Evolutionary conservation across 2,113 vertebrate species (phyloP).

Genomic region (Ceratotherium simum): DNA sequence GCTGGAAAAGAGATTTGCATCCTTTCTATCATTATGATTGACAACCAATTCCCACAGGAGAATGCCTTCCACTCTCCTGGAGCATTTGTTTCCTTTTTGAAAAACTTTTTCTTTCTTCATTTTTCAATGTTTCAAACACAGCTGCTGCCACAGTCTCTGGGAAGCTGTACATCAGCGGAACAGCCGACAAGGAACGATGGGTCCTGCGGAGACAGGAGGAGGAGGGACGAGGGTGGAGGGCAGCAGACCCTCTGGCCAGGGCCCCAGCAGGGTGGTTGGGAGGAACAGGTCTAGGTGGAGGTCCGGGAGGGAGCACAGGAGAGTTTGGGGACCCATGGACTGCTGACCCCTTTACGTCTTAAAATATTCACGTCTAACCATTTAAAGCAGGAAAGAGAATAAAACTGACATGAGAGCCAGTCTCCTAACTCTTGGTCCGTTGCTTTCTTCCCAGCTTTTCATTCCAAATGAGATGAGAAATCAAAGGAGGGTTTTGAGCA

Average conservation of each 20-base stretch:
- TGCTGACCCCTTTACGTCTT: not conserved
- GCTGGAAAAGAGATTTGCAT: not conserved
- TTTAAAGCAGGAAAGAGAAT: too few relatives aligned
- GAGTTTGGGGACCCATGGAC: not conserved
- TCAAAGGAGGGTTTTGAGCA: not conserved
- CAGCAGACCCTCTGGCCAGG: not conserved
- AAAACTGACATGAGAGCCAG: not conserved
- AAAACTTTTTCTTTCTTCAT: not conserved
- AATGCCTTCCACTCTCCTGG: not conserved
- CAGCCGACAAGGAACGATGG: accelerated
- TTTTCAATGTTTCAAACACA: not conserved
- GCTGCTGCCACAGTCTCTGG: not conserved
- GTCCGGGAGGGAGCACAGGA: not conserved
- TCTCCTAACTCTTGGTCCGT: not conserved
- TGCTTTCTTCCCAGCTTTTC: not conserved
- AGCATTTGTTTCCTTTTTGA: not conserved
- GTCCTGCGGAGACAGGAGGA: not conserved
- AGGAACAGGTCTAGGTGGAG: too few relatives aligned
- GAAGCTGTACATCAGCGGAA: accelerated
- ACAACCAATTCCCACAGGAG: not conserved
- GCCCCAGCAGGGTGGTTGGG: too few relatives aligned
- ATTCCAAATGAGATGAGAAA: not conserved
- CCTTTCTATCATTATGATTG: not conserved
- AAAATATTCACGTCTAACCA: not conserved
- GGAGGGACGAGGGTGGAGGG: accelerated